These are phyloP conservation scores for Erebia aethiops DNA, from an alignment of 2,888 invertebrate species.

Conservation along the genomic window DNA sequence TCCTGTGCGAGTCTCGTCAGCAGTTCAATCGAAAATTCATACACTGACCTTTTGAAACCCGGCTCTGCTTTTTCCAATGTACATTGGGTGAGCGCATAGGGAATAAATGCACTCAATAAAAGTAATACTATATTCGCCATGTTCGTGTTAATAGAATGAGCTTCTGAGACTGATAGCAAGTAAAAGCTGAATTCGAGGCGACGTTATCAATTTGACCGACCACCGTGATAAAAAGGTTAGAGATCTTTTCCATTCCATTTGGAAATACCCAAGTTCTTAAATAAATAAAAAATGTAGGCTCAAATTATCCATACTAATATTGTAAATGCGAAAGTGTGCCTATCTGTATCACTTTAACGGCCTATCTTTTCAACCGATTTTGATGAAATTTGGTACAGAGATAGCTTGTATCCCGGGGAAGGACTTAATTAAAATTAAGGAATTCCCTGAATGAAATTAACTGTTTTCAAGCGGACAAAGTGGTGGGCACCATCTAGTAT, in stretches of 20 bases:
- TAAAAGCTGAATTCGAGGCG: constrained; percentile 14
- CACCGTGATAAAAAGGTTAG: constrained; percentile 33
- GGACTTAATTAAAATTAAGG: too few relatives aligned
- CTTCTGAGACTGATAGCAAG: constrained; percentile 30
- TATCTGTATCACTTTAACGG: too few relatives aligned
- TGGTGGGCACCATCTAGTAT: too few relatives aligned
- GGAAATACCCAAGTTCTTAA: background rate
- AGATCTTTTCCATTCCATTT: constrained; percentile 18
- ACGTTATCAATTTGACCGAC: constrained; percentile 40
- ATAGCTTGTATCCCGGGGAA: too few relatives aligned
- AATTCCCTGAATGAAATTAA: too few relatives aligned
- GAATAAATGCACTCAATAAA: constrained; percentile 42
- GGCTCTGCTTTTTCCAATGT: constrained; percentile 41
- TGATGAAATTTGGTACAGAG: too few relatives aligned
- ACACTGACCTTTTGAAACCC: constrained; percentile 45
- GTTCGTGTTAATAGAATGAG: constrained; percentile 21
- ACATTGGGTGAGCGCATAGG: constrained; percentile 46
- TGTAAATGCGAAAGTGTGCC: too few relatives aligned
- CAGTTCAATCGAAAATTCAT: constrained; percentile 49
- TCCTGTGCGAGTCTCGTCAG: constrained; percentile 51
- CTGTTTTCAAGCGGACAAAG: too few relatives aligned
- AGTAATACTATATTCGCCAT: constrained; percentile 43
- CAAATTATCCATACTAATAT: background rate
- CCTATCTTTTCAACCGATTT: too few relatives aligned
- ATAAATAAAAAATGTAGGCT: background rate